Evolutionary conservation across 2,888 invertebrate genomes (phyloP).

Genomic region (Pogonocherus hispidulus): DNA sequence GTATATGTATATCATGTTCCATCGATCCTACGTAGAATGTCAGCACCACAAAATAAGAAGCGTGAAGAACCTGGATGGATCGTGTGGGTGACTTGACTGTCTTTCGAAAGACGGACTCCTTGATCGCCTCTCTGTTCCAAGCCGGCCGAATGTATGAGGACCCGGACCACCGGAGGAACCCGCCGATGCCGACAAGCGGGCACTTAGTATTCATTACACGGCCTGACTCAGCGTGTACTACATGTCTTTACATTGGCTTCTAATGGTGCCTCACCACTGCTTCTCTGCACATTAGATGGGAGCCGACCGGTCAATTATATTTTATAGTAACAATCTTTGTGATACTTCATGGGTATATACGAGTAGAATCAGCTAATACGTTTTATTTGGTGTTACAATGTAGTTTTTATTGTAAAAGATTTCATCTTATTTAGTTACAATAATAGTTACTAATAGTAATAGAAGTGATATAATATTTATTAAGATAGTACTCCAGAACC

Average conservation of each 20-base stretch:
- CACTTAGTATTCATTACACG: constrained; percentile 54
- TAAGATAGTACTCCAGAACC: no score
- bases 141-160: constrained; percentile 11
- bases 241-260: constrained; percentile 47
- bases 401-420: no score
- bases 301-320: constrained; percentile 30
- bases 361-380: neutral
- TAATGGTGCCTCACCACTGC: constrained; percentile 36
- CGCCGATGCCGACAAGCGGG: constrained; percentile 26
- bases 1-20: no score
- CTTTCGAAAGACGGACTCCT: neutral
- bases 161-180: constrained; percentile 35
- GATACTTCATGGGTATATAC: neutral
- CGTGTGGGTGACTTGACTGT: neutral
- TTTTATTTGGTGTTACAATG: no score
- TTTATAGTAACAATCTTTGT: constrained; percentile 24
- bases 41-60: no score
- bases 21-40: no score
- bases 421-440: no score
- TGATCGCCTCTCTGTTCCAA: neutral
- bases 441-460: no score
- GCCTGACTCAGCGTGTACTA: constrained; percentile 54
- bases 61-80: neutral
- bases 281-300: constrained; percentile 22
- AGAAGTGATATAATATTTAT: no score